Evolutionary conservation across 2,113 vertebrate species (phyloP), one percentile per base, ranked within the genome.

Genomic region (Alces alces): DNA sequence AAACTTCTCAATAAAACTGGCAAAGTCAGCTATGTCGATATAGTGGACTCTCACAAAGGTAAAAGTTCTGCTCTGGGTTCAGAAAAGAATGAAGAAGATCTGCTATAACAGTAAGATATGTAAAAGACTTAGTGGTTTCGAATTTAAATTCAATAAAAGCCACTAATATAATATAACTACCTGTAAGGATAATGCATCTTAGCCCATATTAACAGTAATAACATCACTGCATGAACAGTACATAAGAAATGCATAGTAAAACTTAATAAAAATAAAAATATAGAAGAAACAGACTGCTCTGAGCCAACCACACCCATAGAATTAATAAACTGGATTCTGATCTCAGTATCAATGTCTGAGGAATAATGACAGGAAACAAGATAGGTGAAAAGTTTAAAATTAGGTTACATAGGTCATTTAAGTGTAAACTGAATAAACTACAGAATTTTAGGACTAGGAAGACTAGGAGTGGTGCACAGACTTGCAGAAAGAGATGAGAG

Each of bases 371-470:
- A 50, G 33, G 47, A 86, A 89, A 89, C 36, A 91, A 55, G n/a
- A 52, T 19, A 85, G 27, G n/a, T 47, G 85, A 95, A 95, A 39
- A 8, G 33, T 86, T 94, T 96, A 94, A 97, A 95, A 93, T 58
- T 79, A 76, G 54, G 57, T 43, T 21, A 8, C 47, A 66, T 1
- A 78, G 27, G 70, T 52, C 55, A 84, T 91, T 91, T 73, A 88
- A 93, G 21, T 57, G 43, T 82, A 43, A 92, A 90, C 2, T 91
- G 52, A 94, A 85, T 73, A 54, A 93, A 97, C 47, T 25, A 70
- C 2, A 70, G 57, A 84, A 76, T 64, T 80, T 96, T 78, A 92
- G 4, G 33, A 57, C 5, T 83, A 21, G 8, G 50, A 84, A 92
- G 73, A 66, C 30, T 92, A 25, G 10, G 47, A 95, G 52, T 15